Evolutionary conservation across 2,888 invertebrate species (phyloP), one percentile per base, ranked within the genome.

Genomic region (Cynaeus angustus): DNA sequence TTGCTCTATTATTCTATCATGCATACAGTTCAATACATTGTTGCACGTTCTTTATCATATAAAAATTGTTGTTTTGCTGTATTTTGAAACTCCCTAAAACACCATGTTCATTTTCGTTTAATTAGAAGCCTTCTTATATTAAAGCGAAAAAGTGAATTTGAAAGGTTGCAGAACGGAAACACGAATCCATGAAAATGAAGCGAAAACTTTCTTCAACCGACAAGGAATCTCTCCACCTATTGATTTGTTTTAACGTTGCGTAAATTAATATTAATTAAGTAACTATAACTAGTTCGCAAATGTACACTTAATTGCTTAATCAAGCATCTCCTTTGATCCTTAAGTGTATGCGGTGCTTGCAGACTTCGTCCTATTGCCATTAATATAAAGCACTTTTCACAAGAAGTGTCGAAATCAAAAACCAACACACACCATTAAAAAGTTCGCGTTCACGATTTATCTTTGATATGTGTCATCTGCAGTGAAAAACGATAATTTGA

Each of bases 381-480:
- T 46, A 59, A 28, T 45, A 21, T 43, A n/a, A 16, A 56, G 43
- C 16, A 50, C 38, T 61, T 50, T 61, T 58, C 41, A 13, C 26
- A 33, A 62, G 12, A 6, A 33, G 37, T 48, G 16, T 50, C 9
- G 41, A 66, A 66, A 66, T 28, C 53, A 43, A 55, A 59, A 62
- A 61, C 50, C 50, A 50, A 41, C 62, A 64, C 14, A 53, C 45
- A 53, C 43, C 43, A 56, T 46, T 65, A 43, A 66, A 66, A 66
- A 50, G 46, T 56, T 55, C 46, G 56, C 56, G 41, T 55, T 56
- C 48, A 21, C 28, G 12, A 56, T 26, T 64, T 64, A 66, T 56
- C 66, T 45, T 46, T 56, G 66, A 66, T 65, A 53, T 66, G 66
- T 66, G 66, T 66, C 66, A 66, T 56, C 66, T 66, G 45, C 66